These are phyloP conservation scores for Lanius collurio DNA, from an alignment of 2,113 vertebrate species.

Conservation along the genomic window DNA sequence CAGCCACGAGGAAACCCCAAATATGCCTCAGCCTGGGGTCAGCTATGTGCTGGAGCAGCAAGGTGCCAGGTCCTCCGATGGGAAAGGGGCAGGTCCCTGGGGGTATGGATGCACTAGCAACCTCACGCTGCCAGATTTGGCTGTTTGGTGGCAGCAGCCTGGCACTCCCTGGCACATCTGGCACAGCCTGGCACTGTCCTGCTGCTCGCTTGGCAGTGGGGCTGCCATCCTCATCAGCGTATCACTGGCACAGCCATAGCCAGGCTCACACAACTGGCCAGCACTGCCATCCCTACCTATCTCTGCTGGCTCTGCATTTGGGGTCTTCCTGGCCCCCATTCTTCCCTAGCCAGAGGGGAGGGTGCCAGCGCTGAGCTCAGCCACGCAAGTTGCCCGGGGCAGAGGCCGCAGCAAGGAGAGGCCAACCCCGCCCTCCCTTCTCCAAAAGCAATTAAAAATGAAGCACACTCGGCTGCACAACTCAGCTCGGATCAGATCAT, in stretches of 20 bases:
- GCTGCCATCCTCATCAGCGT: not conserved
- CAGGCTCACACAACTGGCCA: not conserved
- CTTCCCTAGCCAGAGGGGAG: not conserved
- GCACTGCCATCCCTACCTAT: not conserved
- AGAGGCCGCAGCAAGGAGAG: not conserved
- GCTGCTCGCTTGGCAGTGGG: accelerated
- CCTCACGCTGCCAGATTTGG: not conserved
- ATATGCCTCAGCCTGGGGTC: not conserved
- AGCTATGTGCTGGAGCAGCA: accelerated
- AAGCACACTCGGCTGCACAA: slow-evolving; percentile 54
- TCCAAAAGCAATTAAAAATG: slow-evolving; percentile 56
- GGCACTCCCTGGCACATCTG: not conserved
- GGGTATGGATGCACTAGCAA: not conserved
- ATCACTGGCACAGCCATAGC: accelerated
- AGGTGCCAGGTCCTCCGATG: accelerated
- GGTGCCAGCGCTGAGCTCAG: not conserved
- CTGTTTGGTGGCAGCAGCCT: not conserved
- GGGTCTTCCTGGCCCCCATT: not conserved
- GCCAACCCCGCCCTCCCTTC: not conserved
- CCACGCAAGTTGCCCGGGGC: not conserved
- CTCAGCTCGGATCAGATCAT: slow-evolving; percentile 39
- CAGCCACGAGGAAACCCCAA: not conserved
- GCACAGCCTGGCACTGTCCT: not conserved
- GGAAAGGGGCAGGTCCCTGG: not conserved
- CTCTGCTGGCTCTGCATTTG: not conserved